Conservation (phyloP, 2,113 vertebrate species). For the Crotophaga sulcirostris region DNA sequence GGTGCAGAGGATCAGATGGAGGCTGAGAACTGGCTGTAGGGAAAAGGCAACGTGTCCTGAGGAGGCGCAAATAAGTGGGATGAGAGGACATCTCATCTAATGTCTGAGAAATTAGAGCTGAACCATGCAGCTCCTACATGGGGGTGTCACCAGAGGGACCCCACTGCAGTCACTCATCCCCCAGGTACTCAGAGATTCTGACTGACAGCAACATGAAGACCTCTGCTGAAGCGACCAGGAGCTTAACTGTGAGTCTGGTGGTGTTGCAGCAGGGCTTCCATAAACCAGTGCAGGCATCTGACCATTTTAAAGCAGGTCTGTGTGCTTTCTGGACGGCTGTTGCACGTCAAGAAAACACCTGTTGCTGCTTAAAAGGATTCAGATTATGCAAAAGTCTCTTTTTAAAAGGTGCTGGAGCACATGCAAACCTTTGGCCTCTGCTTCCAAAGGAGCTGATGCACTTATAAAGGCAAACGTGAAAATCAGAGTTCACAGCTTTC, state of each 20-base stretch:
- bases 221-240: too few species aligned
- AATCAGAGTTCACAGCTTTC: fast-evolving
- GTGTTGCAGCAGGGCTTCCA: background rate
- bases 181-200: fast-evolving
- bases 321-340: background rate
- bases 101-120: background rate
- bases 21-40: background rate
- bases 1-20: background rate
- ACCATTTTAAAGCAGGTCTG: background rate
- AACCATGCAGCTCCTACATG: background rate
- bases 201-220: background rate
- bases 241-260: background rate
- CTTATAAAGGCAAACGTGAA: background rate
- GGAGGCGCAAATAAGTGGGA: background rate
- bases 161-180: background rate
- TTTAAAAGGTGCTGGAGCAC: background rate
- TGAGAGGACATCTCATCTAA: background rate
- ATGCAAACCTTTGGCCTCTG: background rate
- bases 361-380: background rate
- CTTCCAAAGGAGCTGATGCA: background rate
- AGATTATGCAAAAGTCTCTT: background rate
- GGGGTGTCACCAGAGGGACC: fast-evolving
- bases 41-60: background rate
- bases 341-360: background rate
- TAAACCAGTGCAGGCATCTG: background rate